Percentiles rank a stretch among this genome's conserved stretches.
Conservation (phyloP, 2,113 vertebrate species). For the Alaudala cheleensis region DNA sequence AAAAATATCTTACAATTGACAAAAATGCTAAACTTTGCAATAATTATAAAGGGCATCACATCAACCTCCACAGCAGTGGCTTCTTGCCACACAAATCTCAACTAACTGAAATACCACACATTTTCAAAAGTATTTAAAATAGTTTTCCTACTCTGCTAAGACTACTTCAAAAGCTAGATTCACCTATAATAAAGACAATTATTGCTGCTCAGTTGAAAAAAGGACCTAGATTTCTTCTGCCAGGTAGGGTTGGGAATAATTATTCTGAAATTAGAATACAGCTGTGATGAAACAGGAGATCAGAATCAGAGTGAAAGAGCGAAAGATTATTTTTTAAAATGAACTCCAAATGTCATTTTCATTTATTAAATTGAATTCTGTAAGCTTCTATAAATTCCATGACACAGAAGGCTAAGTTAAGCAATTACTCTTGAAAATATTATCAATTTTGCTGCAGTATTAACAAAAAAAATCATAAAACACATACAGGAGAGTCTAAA, state of each 20-base stretch:
- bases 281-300: not conserved
- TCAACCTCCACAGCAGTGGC: not conserved
- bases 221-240: not conserved
- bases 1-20: not conserved
- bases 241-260: not conserved
- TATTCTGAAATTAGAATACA: not conserved
- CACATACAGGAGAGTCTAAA: not conserved
- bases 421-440: not conserved
- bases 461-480: not conserved
- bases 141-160: not conserved
- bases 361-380: not conserved
- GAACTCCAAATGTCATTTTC: not conserved
- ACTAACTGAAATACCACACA: accelerated
- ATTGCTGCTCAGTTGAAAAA: not conserved
- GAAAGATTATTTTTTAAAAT: not conserved
- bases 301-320: not conserved
- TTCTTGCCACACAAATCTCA: not conserved
- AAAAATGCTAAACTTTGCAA: not conserved
- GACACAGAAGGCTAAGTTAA: not conserved
- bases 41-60: not conserved
- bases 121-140: not conserved
- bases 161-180: not conserved
- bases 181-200: not conserved
- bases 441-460: not conserved
- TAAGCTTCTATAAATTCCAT: not conserved